Percentiles rank a stretch among this genome's conserved stretches.
Conservation (phyloP, 1,140 invertebrate genomes). For the Zophobas morio region DNA sequence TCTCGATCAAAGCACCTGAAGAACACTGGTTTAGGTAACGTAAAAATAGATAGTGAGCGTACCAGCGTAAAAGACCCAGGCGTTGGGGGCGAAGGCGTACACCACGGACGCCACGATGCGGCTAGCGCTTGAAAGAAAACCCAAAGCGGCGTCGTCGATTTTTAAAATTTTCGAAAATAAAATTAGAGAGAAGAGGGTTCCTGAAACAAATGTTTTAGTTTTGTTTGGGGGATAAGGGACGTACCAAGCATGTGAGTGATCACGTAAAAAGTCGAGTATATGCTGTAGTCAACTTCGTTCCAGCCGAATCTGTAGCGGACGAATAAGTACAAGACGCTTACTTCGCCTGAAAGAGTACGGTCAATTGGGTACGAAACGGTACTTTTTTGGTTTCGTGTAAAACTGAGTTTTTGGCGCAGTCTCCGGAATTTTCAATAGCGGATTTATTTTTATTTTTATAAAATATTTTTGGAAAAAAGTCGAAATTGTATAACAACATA, state of each 20-base stretch:
- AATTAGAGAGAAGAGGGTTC: slow-evolving; percentile 68
- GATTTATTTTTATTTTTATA: too few species aligned
- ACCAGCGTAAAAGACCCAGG: slow-evolving; percentile 68
- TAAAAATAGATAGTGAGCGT: slow-evolving; percentile 6
- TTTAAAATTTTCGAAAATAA: slow-evolving; percentile 68
- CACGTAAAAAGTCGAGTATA: slow-evolving; percentile 53
- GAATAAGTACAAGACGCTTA: slow-evolving; percentile 55
- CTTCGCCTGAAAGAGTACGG: slow-evolving; percentile 50
- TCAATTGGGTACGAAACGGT: not conserved
- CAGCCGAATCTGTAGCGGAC: slow-evolving; percentile 57
- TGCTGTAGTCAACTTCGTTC: slow-evolving; percentile 57
- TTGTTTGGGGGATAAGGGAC: not conserved
- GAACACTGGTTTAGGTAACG: slow-evolving; percentile 49
- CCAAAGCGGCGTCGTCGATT: slow-evolving; percentile 69
- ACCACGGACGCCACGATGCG: slow-evolving; percentile 68
- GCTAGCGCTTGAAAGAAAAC: slow-evolving; percentile 68
- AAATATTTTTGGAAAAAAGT: too few species aligned
- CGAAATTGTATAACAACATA: too few species aligned
- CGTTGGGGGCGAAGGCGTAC: slow-evolving; percentile 68
- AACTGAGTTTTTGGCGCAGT: too few species aligned
- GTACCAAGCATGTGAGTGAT: slow-evolving; percentile 55
- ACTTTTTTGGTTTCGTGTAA: too few species aligned
- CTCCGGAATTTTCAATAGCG: too few species aligned
- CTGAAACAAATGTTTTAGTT: slow-evolving; percentile 61
- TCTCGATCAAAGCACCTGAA: slow-evolving; percentile 69